Base-by-base conservation (phyloP, 1,140 invertebrate species). In the Melanaphis sacchari region DNA sequence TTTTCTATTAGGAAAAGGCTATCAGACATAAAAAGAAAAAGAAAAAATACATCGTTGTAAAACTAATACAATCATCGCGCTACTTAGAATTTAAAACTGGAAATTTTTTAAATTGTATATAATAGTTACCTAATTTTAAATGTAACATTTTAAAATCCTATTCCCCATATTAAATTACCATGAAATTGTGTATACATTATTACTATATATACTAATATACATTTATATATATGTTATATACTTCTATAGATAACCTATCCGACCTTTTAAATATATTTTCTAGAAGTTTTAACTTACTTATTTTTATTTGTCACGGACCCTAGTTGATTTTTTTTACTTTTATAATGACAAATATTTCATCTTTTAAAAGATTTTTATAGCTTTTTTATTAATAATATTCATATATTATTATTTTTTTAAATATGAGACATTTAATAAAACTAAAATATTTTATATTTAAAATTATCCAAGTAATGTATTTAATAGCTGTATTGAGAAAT, bases 161-260 rank as follows among this genome's bases (percentile, higher is more conserved):
- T 15, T 76, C 59, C n/a, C 59, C n/a, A 6, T 36, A 36, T 46
- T 49, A 49, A 46, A 46, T 36, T 88, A 49, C 24, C 24, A 49
- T 76, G 31, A 36, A 76, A 76, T 88, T 46, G 43, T 46, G 43
- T 88, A 49, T 88, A 49, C 43, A 88, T 46, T 36, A 21, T 49
- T 87, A 87, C 26, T 46, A 46, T n/a, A n/a, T n/a, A n/a, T n/a
- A n/a, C n/a, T n/a, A n/a, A n/a, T n/a, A n/a, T 36, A 46, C 31
- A n/a, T 76, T 76, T 76, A 3, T 76, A 76, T 76, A 76, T 18
- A 76, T 2, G 18, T 49, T 46, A 46, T 66, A 66, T n/a, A n/a
- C 59, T 76, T n/a, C 31, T n/a, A 76, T n/a, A 88, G 85, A 88
- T 88, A 88, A 88, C 85, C 85, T 18, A 88, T 88, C 6, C n/a